phyloP scores from a whole-genome alignment of 2,113 vertebrate species.

The Agapornis roseicollis region DNA sequence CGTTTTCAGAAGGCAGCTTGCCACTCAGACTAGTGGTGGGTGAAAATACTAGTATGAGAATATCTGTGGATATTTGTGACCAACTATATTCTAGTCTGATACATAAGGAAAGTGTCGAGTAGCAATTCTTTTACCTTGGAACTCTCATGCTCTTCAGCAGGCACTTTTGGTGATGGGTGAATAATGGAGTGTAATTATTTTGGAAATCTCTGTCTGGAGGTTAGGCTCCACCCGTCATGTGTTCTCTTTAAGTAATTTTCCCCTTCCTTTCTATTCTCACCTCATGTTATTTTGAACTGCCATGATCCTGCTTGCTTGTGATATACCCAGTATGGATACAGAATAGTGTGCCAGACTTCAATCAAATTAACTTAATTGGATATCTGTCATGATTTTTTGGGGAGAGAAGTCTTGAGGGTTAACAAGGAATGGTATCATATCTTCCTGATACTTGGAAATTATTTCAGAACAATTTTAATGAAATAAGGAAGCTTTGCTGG shows the following conservation, averaged over 20 bases:
- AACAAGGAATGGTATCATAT: neutral
- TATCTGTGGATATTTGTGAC: neutral
- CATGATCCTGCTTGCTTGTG: neutral
- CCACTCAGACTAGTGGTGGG: neutral
- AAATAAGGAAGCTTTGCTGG: neutral
- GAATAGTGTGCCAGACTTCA: neutral
- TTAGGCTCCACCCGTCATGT: neutral
- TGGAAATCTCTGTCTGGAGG: neutral
- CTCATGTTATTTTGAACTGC: neutral
- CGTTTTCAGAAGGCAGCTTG: neutral
- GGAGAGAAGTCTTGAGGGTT: neutral
- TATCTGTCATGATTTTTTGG: neutral
- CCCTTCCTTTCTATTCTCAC: neutral
- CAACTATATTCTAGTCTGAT: neutral
- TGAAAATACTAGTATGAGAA: neutral
- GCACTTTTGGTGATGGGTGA: neutral
- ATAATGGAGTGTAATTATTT: neutral
- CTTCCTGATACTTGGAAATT: neutral
- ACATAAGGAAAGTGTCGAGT: neutral
- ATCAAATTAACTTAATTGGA: neutral
- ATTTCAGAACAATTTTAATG: constrained; percentile 15
- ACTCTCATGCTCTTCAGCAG: neutral
- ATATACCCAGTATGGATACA: neutral
- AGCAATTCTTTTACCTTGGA: neutral
- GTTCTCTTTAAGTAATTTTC: neutral